These are phyloP conservation scores for Fulmarus glacialis DNA, from an alignment of 2,113 vertebrate species.

Conservation along the genomic window DNA sequence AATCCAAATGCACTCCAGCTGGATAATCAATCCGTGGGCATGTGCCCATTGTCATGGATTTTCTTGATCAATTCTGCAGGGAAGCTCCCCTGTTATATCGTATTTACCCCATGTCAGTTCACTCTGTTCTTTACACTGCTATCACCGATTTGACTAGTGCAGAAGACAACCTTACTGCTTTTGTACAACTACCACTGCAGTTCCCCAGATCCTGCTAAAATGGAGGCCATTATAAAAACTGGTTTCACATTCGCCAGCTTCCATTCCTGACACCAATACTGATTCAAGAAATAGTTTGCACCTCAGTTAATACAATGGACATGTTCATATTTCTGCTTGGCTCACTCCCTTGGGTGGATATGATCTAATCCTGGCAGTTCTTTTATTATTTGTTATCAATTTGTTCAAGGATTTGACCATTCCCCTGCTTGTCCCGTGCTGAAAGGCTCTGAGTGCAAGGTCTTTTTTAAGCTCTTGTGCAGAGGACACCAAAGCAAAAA, in stretches of 20 bases:
- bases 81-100: neutral
- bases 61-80: neutral
- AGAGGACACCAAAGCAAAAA: neutral
- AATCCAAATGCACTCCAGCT: neutral
- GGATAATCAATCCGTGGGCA: neutral
- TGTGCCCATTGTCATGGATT: neutral
- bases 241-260: neutral
- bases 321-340: neutral
- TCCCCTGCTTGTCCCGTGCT: neutral
- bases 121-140: neutral
- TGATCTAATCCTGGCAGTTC: neutral
- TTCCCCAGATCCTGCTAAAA: neutral
- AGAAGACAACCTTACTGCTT: neutral
- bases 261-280: neutral
- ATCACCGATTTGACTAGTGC: neutral
- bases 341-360: neutral
- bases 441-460: neutral
- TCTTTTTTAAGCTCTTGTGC: neutral
- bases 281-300: neutral
- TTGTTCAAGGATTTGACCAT: neutral
- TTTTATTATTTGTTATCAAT: neutral
- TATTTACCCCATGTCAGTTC: neutral
- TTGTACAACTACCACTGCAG: neutral
- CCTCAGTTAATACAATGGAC: neutral
- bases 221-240: neutral